phyloP scores from a whole-genome alignment of 2,113 vertebrate species.

The Gobius niger region DNA sequence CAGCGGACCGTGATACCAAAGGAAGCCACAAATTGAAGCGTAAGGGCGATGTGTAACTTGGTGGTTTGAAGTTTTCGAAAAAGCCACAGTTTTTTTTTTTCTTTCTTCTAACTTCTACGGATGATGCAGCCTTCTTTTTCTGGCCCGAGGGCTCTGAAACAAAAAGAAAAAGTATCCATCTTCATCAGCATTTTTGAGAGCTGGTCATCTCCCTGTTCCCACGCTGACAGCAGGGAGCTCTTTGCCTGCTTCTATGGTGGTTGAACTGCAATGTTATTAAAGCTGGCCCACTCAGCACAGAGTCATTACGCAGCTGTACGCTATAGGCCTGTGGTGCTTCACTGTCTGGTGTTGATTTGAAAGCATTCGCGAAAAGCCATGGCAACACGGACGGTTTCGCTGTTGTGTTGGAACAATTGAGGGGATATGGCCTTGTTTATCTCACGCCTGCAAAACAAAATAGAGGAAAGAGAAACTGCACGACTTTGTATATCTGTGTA shows the following conservation, averaged over 20 bases:
- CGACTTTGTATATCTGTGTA: too few relatives aligned
- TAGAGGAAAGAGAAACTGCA: neutral
- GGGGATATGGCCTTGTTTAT: slow-evolving; percentile 5
- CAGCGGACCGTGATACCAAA: slow-evolving; percentile 31
- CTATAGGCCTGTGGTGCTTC: slow-evolving; percentile 50
- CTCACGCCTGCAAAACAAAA: neutral
- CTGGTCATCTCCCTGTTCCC: slow-evolving; percentile 53
- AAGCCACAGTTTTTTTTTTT: slow-evolving; percentile 26
- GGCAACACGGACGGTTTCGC: slow-evolving; percentile 38
- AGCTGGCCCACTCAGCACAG: slow-evolving; percentile 54
- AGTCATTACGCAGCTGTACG: slow-evolving; percentile 64
- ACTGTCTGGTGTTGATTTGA: slow-evolving; percentile 61
- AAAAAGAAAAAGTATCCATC: slow-evolving; percentile 37
- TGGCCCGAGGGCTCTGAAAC: slow-evolving; percentile 32
- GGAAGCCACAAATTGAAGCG: slow-evolving; percentile 43
- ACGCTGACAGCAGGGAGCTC: slow-evolving; percentile 68
- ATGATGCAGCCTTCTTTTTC: slow-evolving; percentile 34
- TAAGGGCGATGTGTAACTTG: slow-evolving; percentile 30
- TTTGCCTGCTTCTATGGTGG: slow-evolving; percentile 60
- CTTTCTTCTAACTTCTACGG: slow-evolving; percentile 32
- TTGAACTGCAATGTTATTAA: slow-evolving; percentile 59
- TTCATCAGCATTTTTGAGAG: slow-evolving; percentile 57
- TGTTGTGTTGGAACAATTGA: slow-evolving; percentile 1
- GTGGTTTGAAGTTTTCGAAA: slow-evolving; percentile 34
- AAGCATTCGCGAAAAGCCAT: slow-evolving; percentile 45